Percentiles rank a stretch among this genome's conserved stretches.
Evolutionary conservation across 2,888 invertebrate genomes (phyloP).

Genomic region (Lysandra bellargus): DNA sequence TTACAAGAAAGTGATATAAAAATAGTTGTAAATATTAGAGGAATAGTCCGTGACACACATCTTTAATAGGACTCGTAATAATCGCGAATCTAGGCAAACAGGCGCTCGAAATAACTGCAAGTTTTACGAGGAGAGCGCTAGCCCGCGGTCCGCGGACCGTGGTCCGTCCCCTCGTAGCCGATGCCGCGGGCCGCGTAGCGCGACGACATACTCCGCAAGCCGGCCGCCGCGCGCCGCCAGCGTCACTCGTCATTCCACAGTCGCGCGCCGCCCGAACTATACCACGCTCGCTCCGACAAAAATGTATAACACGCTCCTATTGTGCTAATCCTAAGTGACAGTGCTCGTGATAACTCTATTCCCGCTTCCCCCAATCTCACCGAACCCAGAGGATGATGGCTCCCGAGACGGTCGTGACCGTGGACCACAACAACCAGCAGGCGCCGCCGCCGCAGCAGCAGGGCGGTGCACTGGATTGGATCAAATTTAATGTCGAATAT

Average conservation of each 20-base stretch:
- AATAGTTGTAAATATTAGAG: background rate
- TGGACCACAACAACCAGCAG: constrained; percentile 84
- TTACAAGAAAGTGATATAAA: background rate
- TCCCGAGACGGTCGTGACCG: constrained; percentile 91
- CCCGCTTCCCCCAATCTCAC: constrained; percentile 39
- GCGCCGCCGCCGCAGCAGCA: constrained; percentile 76
- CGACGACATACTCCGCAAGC: constrained; percentile 42
- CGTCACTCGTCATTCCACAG: constrained; percentile 55
- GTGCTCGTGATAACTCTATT: constrained; percentile 59
- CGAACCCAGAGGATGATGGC: constrained; percentile 82
- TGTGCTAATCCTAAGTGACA: constrained; percentile 66
- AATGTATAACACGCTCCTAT: constrained; percentile 66
- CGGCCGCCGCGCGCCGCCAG: constrained; percentile 40
- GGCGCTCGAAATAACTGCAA: constrained; percentile 29
- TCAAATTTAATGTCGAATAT: constrained; percentile 88
- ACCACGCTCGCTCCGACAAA: constrained; percentile 62
- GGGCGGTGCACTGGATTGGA: constrained; percentile 82
- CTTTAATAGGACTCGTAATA: constrained; percentile 21
- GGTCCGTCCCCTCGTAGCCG: constrained; percentile 47
- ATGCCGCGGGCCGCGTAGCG: constrained; percentile 39
- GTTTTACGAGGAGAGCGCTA: constrained; percentile 8
- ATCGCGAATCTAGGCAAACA: constrained; percentile 27
- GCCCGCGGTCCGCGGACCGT: background rate
- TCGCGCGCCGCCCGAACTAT: constrained; percentile 64
- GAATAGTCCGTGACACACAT: constrained; percentile 16